phyloP scores from a whole-genome alignment of 2,797 vertebrate genomes.

The Pelochelys cantorii region DNA sequence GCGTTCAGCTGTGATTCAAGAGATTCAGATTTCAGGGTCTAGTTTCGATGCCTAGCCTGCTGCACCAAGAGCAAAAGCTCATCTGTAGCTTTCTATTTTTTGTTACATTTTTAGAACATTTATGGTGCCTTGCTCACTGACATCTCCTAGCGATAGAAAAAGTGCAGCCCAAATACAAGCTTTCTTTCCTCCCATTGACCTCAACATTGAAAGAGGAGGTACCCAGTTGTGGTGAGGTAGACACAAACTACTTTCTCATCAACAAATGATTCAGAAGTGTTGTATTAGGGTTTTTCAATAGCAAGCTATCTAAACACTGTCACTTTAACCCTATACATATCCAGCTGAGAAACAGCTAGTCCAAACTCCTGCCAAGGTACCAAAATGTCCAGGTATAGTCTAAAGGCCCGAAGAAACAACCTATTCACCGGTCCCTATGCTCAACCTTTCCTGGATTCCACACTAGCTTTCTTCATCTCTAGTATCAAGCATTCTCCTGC shows the following conservation, averaged over 20 bases:
- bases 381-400: background rate
- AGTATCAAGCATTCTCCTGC: background rate
- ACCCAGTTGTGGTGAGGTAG: background rate
- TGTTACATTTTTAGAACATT: fast-evolving
- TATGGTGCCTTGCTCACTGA: background rate
- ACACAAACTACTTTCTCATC: fast-evolving
- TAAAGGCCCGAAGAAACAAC: background rate
- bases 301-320: background rate
- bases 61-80: background rate
- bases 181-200: background rate
- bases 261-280: fast-evolving
- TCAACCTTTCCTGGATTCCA: background rate
- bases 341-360: background rate
- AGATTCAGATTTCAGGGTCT: background rate
- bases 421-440: background rate
- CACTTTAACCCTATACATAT: background rate
- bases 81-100: fast-evolving
- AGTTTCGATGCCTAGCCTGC: background rate
- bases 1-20: background rate
- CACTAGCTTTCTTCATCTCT: background rate
- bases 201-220: background rate
- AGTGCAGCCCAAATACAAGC: background rate
- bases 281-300: background rate
- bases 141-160: fast-evolving
- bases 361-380: background rate